phyloP scores from a whole-genome alignment of 2,888 invertebrate species.

The Seira sanloemensis region DNA sequence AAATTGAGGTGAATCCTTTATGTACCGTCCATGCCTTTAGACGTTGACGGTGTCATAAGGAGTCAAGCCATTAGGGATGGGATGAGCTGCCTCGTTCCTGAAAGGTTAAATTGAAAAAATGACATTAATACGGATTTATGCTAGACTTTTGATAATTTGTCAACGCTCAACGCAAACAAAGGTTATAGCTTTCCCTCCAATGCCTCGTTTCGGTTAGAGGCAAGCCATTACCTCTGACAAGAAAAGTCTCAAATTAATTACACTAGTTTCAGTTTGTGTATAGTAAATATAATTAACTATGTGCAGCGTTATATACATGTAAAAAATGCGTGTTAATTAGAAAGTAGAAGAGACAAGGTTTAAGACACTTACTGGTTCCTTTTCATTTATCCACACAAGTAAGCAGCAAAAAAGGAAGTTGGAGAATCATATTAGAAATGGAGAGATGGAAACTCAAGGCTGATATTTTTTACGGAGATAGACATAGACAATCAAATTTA shows the following conservation, averaged over 20 bases:
- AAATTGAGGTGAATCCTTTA: neutral
- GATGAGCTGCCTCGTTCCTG: constrained; percentile 94
- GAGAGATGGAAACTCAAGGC: neutral
- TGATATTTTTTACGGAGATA: neutral
- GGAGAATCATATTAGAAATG: constrained; percentile 37
- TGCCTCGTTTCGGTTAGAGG: no score
- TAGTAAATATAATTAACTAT: no score
- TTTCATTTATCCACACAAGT: constrained; percentile 52
- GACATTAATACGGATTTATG: no score
- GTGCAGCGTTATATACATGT: no score
- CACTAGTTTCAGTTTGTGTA: no score
- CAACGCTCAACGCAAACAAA: no score
- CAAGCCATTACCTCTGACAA: no score
- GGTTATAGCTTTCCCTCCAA: no score
- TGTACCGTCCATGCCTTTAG: constrained; percentile 81
- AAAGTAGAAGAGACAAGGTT: neutral
- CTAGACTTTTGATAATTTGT: no score
- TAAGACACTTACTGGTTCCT: constrained; percentile 60
- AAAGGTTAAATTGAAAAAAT: no score
- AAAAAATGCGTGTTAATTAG: neutral
- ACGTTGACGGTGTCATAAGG: constrained; percentile 99
- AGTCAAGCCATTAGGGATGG: constrained; percentile 91
- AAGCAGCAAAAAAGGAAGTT: constrained; percentile 52
- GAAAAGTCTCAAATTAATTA: no score
- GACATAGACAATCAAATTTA: neutral